Percentiles rank a stretch among this genome's conserved stretches.
These are phyloP conservation scores for Thinocorus orbignyianus DNA, from an alignment of 2,113 vertebrate species.

Conservation along the genomic window DNA sequence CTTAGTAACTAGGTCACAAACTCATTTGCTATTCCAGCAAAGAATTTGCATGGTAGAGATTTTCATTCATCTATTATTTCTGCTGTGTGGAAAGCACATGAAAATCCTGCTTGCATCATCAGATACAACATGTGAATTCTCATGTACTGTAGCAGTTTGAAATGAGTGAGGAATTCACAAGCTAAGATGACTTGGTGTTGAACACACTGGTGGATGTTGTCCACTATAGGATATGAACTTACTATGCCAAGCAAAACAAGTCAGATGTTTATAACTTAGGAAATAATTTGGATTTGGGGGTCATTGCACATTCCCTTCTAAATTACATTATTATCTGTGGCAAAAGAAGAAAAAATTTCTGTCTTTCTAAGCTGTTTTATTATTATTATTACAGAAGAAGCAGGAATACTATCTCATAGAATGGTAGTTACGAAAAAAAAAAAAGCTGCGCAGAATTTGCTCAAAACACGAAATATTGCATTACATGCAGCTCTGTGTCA, in stretches of 20 bases:
- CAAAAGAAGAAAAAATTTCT: neutral
- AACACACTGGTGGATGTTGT: neutral
- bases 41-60: neutral
- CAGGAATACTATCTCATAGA: neutral
- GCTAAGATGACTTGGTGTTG: neutral
- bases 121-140: neutral
- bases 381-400: neutral
- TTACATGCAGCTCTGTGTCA: neutral
- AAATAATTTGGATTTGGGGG: neutral
- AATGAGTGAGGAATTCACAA: neutral
- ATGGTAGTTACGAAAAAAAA: neutral
- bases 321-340: neutral
- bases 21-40: neutral
- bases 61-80: slow-evolving; percentile 33
- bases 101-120: neutral
- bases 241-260: neutral
- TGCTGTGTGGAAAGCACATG: neutral
- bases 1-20: slow-evolving; percentile 14
- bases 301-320: neutral
- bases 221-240: neutral
- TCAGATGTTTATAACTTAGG: neutral
- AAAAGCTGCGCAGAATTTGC: neutral
- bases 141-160: neutral
- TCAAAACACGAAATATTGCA: neutral
- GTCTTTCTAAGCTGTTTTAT: neutral